Percentiles rank a stretch among this genome's conserved stretches.
Conservation (phyloP, 2,888 invertebrate genomes). For the Margaritifera margaritifera region DNA sequence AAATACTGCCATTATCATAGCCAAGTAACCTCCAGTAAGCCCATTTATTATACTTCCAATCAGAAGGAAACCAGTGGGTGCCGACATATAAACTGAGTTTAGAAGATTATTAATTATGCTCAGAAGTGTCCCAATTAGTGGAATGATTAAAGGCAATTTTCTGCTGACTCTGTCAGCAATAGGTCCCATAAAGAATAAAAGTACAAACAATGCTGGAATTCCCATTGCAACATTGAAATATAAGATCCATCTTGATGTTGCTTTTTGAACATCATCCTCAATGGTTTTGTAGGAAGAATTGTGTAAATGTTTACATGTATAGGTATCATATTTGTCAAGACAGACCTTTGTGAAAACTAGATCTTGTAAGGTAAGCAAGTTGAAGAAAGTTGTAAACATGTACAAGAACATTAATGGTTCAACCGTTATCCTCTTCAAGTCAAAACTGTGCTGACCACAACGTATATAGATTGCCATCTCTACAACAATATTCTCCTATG, state of each 20-base stretch:
- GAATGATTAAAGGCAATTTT: slow-evolving; percentile 73
- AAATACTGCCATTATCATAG: slow-evolving; percentile 75
- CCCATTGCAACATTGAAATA: slow-evolving; percentile 67
- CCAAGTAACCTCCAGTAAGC: slow-evolving; percentile 72
- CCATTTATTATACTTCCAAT: slow-evolving; percentile 72
- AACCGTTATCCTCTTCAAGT: slow-evolving; percentile 78
- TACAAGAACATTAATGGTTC: slow-evolving; percentile 91
- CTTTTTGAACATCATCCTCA: slow-evolving; percentile 63
- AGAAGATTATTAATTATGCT: slow-evolving; percentile 48
- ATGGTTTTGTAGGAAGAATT: slow-evolving; percentile 37
- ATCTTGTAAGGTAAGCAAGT: slow-evolving; percentile 72
- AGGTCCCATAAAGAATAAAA: slow-evolving; percentile 67
- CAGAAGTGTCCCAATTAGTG: slow-evolving; percentile 71
- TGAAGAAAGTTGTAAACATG: slow-evolving; percentile 83
- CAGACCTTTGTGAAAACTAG: slow-evolving; percentile 73
- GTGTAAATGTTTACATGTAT: slow-evolving; percentile 45
- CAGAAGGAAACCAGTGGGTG: slow-evolving; percentile 65
- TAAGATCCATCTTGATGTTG: slow-evolving; percentile 69
- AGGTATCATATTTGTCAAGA: slow-evolving; percentile 37
- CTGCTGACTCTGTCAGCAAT: slow-evolving; percentile 73
- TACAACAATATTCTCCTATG: too few species aligned
- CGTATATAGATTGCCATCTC: too few species aligned
- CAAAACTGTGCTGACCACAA: background rate
- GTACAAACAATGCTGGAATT: slow-evolving; percentile 64
- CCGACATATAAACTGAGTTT: slow-evolving; percentile 60